phyloP scores from a whole-genome alignment of 2,113 vertebrate species.

The Rhabdomys dilectus region DNA sequence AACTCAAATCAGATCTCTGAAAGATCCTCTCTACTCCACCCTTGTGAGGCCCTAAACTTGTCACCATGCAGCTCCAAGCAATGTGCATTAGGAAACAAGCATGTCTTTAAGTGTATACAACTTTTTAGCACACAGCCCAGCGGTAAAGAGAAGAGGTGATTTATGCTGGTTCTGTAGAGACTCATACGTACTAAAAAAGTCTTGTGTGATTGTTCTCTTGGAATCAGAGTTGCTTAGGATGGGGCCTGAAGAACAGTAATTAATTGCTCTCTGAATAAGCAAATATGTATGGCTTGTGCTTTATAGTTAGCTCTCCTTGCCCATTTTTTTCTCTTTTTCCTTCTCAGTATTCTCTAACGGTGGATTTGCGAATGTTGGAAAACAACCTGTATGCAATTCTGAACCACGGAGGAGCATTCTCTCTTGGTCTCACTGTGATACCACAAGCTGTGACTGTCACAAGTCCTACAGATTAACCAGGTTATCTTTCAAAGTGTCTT shows the following conservation, averaged over 20 bases:
- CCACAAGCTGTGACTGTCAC: not conserved
- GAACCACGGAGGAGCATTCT: not conserved
- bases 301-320: not conserved
- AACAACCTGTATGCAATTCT: not conserved
- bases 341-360: not conserved
- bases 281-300: not conserved
- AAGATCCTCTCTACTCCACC: constrained; percentile 65
- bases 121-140: not conserved
- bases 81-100: constrained; percentile 67
- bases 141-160: not conserved
- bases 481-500: not conserved
- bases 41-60: constrained; percentile 47
- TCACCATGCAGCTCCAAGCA: constrained; percentile 67
- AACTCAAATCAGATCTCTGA: constrained; percentile 67
- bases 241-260: not conserved
- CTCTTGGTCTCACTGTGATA: not conserved
- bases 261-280: constrained; percentile 13
- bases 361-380: constrained; percentile 1
- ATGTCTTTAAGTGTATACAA: constrained; percentile 15
- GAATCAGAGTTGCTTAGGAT: not conserved
- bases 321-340: constrained; percentile 15
- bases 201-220: constrained; percentile 41
- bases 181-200: constrained; percentile 12
- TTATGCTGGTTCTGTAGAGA: not conserved
- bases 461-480: not conserved